phyloP scores from a whole-genome alignment of 2,797 vertebrate species.

The Cynodonichthys magdalenae region DNA sequence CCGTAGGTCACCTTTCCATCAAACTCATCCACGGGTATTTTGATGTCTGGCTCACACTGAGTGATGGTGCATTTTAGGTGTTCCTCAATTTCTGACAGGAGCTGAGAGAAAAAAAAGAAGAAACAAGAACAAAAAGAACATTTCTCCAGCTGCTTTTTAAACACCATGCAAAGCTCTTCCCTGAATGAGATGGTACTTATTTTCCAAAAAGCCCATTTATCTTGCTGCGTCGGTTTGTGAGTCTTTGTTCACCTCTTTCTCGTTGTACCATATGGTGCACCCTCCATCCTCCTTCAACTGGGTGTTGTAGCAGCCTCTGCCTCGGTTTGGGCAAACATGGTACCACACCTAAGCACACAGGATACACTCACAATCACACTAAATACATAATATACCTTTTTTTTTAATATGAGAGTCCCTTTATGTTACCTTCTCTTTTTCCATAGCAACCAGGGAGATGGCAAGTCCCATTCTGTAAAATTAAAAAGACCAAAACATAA shows the following conservation, averaged over 20 bases:
- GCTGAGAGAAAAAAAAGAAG: conserved; percentile 62
- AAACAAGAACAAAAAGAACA: not conserved
- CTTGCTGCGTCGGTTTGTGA: not conserved
- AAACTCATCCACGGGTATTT: conserved; percentile 95
- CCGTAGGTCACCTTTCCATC: conserved; percentile 97
- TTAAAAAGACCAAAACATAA: conserved; percentile 4
- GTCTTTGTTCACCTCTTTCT: conserved; percentile 88
- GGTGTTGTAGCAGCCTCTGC: conserved; percentile 94
- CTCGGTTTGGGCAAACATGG: conserved; percentile 93
- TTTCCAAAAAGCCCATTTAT: not conserved
- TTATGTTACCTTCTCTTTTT: conserved; percentile 93
- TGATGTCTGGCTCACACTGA: conserved; percentile 94
- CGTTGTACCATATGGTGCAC: conserved; percentile 99
- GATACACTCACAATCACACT: not conserved
- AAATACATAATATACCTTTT: not conserved
- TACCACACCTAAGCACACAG: conserved; percentile 91
- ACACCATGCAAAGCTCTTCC: conserved; percentile 6
- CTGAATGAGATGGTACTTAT: not conserved
- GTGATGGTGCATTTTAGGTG: conserved; percentile 97
- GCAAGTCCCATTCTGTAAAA: conserved; percentile 94
- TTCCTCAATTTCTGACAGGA: conserved; percentile 95
- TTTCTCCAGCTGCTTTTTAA: conserved; percentile 7
- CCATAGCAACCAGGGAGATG: conserved; percentile 94
- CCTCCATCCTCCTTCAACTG: conserved; percentile 94
- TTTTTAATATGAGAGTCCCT: not conserved